Base-by-base conservation (phyloP, 2,113 vertebrate genomes). In the Alligator sinensis region DNA sequence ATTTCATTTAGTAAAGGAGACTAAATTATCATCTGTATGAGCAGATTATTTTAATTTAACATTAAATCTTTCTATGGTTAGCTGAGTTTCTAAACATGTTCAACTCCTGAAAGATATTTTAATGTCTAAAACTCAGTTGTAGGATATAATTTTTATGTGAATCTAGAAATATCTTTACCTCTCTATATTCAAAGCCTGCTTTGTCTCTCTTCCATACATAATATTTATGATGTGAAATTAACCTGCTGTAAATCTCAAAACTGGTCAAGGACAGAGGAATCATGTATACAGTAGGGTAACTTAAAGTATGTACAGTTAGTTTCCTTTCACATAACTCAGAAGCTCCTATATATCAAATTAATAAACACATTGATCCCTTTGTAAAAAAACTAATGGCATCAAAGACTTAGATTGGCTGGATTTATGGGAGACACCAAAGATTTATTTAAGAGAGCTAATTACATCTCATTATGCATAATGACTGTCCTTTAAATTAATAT, bases 371-470 rank as follows among this genome's bases (percentile, higher is more conserved):
- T 27, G 34, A 83, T 22, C 12, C 77, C 60, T 94, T 95, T 94
- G 70, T 84, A 68, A 60, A 93, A 38, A 82, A 92, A 61, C 9
- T 30, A 88, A 87, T 60, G 47, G 3, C 77, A 94, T 79, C 70
- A 59, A 80, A 94, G 79, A 34, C 38, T 94, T 87, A 82, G 19
- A 81, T 83, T 28, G 54, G 11, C 82, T 84, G 28, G 75, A 96
- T 96, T 94, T 94, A 92, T 61, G 55, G 38, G 60, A 84, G 22
- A 88, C 21, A 80, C 60, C 76, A 62, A 92, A 62, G 77, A 88
- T 77, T 94, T 87, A 88, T 95, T 96, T 85, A 94, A 88, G 79
- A 89, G 72, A 74, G 81, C 70, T 90, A 96, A 96, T 96, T 92
- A 90, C 58, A 78, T 81, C 68, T 87, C 90, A 66, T 95, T 96